Conservation (phyloP, 2,113 vertebrate genomes). For the Caretta caretta region DNA sequence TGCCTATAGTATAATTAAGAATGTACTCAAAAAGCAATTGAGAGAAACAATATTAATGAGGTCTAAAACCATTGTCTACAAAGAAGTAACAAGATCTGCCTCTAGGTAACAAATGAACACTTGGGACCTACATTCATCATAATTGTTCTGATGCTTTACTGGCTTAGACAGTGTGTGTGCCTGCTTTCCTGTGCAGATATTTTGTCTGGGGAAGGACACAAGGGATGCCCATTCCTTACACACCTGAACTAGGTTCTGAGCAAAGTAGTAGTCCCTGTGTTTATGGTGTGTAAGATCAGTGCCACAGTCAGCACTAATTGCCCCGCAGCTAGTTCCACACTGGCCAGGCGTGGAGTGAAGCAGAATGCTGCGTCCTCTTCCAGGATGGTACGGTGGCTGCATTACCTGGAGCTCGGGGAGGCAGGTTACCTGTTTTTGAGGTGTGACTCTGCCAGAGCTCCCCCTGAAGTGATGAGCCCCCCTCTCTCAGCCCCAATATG, state of each 20-base stretch:
- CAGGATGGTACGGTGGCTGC: neutral
- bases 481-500: neutral
- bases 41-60: neutral
- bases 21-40: neutral
- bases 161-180: neutral
- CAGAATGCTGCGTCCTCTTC: neutral
- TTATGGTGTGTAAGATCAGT: neutral
- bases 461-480: neutral
- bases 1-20: neutral
- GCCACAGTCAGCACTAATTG: neutral
- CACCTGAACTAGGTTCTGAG: neutral
- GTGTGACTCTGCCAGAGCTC: too few relatives aligned
- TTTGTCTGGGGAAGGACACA: neutral
- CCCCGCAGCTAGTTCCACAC: neutral
- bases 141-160: neutral
- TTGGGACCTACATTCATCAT: neutral
- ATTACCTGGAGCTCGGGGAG: neutral
- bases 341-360: neutral
- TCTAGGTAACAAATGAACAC: neutral
- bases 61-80: neutral
- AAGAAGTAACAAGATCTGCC: neutral
- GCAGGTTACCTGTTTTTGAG: neutral
- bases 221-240: neutral
- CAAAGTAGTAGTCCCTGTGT: neutral
- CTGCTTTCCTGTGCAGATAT: neutral